phyloP scores from a whole-genome alignment of 2,888 invertebrate species.

The Tenthredo amoena region DNA sequence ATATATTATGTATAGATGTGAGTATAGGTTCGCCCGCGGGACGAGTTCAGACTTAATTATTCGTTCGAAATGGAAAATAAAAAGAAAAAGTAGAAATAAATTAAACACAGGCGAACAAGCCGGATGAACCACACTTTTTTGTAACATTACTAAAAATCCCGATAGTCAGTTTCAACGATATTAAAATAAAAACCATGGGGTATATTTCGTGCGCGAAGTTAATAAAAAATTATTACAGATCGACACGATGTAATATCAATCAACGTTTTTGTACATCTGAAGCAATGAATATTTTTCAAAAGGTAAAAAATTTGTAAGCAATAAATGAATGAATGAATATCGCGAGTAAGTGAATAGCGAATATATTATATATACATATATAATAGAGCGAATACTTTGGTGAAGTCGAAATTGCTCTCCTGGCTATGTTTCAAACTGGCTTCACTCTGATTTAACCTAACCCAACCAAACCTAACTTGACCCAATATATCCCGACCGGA shows the following conservation, averaged over 20 bases:
- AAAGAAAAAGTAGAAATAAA: background rate
- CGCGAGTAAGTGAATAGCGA: background rate
- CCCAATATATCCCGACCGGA: slow-evolving; percentile 58
- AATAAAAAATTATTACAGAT: background rate
- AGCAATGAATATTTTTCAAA: too few species aligned
- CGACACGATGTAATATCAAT: too few species aligned
- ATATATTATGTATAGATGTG: background rate
- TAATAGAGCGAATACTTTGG: background rate
- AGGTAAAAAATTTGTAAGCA: background rate
- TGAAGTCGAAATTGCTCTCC: slow-evolving; percentile 13
- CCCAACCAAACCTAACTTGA: slow-evolving; percentile 30
- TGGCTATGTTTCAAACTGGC: slow-evolving; percentile 41
- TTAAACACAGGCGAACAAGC: background rate
- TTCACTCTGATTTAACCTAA: slow-evolving; percentile 44
- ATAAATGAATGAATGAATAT: background rate
- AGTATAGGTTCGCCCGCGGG: background rate
- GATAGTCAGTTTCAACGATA: background rate
- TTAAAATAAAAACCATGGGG: background rate
- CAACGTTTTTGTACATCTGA: too few species aligned
- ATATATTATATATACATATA: background rate
- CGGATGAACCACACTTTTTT: too few species aligned
- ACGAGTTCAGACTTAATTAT: background rate
- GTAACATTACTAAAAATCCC: background rate
- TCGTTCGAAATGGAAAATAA: background rate
- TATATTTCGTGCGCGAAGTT: background rate